Evolutionary conservation across 2,888 invertebrate species (phyloP).

Genomic region (Chloroclystis v-ata): DNA sequence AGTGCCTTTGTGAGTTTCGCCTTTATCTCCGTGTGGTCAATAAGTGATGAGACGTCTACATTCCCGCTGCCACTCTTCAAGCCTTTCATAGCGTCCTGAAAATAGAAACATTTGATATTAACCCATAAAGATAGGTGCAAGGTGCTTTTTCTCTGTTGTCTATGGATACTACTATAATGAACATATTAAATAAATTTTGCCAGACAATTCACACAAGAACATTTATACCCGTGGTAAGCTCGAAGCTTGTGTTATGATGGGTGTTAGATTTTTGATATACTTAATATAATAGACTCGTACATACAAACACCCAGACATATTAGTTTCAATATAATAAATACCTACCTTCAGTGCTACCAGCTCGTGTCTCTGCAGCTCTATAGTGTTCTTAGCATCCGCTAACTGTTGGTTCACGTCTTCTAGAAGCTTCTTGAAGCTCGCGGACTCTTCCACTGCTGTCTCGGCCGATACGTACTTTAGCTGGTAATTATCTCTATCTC

Average conservation of each 20-base stretch:
- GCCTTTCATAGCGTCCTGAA: slow-evolving; percentile 65
- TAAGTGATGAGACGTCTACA: slow-evolving; percentile 55
- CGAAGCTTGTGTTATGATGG: too few species aligned
- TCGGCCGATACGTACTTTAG: slow-evolving; percentile 70
- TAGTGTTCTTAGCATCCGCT: slow-evolving; percentile 58
- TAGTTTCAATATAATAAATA: neutral
- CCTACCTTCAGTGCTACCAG: slow-evolving; percentile 61
- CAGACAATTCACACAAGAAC: too few species aligned
- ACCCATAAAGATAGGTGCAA: too few species aligned
- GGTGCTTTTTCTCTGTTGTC: too few species aligned
- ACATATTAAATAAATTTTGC: too few species aligned
- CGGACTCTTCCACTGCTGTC: slow-evolving; percentile 75
- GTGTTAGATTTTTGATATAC: too few species aligned
- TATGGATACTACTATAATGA: too few species aligned
- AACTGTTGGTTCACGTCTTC: slow-evolving; percentile 72
- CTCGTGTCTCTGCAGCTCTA: slow-evolving; percentile 67
- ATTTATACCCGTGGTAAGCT: too few species aligned
- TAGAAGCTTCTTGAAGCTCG: slow-evolving; percentile 74
- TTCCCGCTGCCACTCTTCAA: slow-evolving; percentile 53
- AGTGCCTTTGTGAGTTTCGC: slow-evolving; percentile 65
- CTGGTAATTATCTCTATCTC: slow-evolving; percentile 68
- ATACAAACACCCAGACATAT: too few species aligned
- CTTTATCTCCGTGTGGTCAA: slow-evolving; percentile 69
- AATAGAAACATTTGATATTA: slow-evolving; percentile 23
- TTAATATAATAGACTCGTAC: too few species aligned